Evolutionary conservation across 2,797 vertebrate genomes (phyloP).

Genomic region (Falco concolor): DNA sequence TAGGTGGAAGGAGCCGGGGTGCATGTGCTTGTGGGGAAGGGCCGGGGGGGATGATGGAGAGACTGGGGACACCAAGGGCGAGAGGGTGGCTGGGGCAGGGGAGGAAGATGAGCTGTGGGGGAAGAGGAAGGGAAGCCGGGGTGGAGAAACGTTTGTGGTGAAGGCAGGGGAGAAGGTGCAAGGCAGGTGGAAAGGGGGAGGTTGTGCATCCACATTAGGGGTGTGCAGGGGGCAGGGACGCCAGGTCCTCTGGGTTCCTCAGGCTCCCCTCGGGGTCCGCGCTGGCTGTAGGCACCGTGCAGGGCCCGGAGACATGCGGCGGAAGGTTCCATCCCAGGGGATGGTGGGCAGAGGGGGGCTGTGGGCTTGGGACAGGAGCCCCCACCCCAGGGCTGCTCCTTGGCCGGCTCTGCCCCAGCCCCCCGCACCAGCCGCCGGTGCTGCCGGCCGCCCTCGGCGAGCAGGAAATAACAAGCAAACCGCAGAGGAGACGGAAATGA

Average conservation of each 20-base stretch:
- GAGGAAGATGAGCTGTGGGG: not conserved
- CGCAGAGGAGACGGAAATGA: slow-evolving; percentile 68
- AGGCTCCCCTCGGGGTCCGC: rapidly evolving
- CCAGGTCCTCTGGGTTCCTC: not conserved
- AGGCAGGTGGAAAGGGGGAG: not conserved
- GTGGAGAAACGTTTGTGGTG: not conserved
- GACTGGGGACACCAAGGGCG: rapidly evolving
- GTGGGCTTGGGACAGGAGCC: not conserved
- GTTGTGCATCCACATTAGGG: not conserved
- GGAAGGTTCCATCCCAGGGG: not conserved
- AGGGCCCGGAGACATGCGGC: rapidly evolving
- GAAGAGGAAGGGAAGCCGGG: not conserved
- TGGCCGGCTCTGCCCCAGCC: rapidly evolving
- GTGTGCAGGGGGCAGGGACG: rapidly evolving
- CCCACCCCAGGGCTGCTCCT: not conserved
- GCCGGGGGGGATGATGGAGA: not conserved
- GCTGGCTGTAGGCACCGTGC: rapidly evolving
- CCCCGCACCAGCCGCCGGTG: not conserved
- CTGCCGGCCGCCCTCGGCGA: not conserved
- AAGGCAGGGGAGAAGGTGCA: not conserved
- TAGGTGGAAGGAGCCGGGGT: not conserved
- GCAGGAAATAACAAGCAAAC: slow-evolving; percentile 66
- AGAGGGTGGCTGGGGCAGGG: not conserved
- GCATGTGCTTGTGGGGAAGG: rapidly evolving
- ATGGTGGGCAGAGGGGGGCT: not conserved